Evolutionary conservation across 2,888 invertebrate species (phyloP).

Genomic region (Drosophila quasianomalipes): DNA sequence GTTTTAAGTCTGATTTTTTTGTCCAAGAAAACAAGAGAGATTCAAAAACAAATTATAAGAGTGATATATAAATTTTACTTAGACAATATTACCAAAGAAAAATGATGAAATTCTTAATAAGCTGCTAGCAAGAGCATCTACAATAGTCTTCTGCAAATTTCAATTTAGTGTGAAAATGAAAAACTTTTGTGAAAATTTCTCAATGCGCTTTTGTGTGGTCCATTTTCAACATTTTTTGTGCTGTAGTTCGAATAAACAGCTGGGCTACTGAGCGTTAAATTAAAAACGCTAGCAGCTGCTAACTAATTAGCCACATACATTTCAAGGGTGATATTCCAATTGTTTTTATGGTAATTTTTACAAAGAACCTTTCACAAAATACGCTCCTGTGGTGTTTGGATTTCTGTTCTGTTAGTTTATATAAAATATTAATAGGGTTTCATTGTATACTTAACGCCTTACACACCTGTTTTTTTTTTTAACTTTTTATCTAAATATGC

Average conservation of each 20-base stretch:
- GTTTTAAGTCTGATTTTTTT: neutral
- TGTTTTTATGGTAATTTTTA: conserved; percentile 27
- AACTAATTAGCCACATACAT: conserved; percentile 54
- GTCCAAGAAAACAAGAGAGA: neutral
- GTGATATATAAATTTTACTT: neutral
- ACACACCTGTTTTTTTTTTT: neutral
- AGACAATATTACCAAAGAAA: neutral
- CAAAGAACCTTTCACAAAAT: neutral
- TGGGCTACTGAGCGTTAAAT: conserved; percentile 54
- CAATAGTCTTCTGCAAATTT: conserved; percentile 24
- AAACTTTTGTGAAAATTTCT: conserved; percentile 35
- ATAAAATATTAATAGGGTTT: neutral
- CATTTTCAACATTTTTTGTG: conserved; percentile 18
- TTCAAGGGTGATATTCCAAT: conserved; percentile 32
- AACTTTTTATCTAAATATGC: neutral
- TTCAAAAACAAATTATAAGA: neutral
- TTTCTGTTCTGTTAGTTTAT: neutral
- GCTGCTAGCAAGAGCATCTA: neutral
- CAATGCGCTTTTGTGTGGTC: conserved; percentile 8
- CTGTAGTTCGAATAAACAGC: conserved; percentile 40
- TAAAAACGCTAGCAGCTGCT: conserved; percentile 54
- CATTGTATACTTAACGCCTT: neutral
- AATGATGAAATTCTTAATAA: neutral
- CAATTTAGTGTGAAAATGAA: conserved; percentile 26
- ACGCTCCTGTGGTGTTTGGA: neutral